Percentiles rank a stretch among this genome's conserved stretches.
Conservation (phyloP, 1,140 invertebrate genomes). For the Drosophila mauritiana region DNA sequence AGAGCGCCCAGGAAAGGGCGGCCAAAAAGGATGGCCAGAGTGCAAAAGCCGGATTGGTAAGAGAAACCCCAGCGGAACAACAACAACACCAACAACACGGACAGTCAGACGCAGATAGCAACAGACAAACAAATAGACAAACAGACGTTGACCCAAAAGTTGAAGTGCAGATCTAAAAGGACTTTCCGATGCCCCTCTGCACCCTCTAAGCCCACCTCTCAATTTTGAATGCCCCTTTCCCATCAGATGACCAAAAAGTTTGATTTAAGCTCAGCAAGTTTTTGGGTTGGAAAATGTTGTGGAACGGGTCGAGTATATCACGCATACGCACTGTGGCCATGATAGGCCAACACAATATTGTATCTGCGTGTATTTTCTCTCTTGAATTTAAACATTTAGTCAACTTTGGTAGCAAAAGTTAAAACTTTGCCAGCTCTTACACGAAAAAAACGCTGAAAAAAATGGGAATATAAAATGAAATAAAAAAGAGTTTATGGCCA, state of each 20-base stretch:
- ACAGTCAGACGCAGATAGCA: constrained; percentile 69
- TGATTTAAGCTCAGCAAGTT: constrained; percentile 79
- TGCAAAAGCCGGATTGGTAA: constrained; percentile 26
- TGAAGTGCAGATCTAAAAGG: constrained; percentile 79
- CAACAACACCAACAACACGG: constrained; percentile 22
- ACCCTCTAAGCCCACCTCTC: not conserved
- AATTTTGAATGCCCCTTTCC: not conserved
- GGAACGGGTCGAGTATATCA: constrained; percentile 66
- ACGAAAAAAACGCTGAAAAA: constrained; percentile 22
- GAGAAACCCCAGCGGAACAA: constrained; percentile 19
- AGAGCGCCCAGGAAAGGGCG: constrained; percentile 22
- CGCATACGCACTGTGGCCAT: constrained; percentile 74
- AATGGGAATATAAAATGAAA: constrained; percentile 37
- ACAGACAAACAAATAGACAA: constrained; percentile 79
- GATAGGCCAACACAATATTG: constrained; percentile 50
- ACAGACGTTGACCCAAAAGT: constrained; percentile 82
- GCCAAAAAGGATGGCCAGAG: not conserved
- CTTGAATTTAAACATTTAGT: constrained; percentile 78
- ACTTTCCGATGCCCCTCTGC: constrained; percentile 17
- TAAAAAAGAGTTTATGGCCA: constrained; percentile 76
- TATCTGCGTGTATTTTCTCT: constrained; percentile 32
- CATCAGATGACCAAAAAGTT: constrained; percentile 53
- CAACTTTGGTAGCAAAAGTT: constrained; percentile 74
- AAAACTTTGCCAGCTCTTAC: constrained; percentile 60
- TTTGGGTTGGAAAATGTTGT: constrained; percentile 50